Base-by-base conservation (phyloP, 2,797 vertebrate genomes). In the Neosilurus mollespiculum region DNA sequence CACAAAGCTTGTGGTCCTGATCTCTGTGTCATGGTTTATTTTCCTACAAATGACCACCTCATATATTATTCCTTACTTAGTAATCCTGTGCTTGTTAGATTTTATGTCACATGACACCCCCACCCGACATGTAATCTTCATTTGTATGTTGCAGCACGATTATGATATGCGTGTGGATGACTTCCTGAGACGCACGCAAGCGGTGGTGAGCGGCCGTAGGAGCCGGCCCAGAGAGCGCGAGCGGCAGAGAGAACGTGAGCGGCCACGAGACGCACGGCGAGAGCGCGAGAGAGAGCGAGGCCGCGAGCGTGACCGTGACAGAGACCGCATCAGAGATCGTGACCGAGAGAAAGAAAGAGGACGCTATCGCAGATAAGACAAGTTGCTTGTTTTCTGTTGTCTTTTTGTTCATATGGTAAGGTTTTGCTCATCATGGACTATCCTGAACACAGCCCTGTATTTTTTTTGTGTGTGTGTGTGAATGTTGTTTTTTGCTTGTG, bases 101-200 rank as follows among this genome's bases (percentile, higher is more conserved):
- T 66, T 30, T 18, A 34, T n/a, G 11, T 51, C 67, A n/a, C 11
- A 70, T 70, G 20, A 70, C 22, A 30, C 30, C 30, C 30, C 30
- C 2, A 30, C 30, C 18, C 49, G 8, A 66, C 16, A 22, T 24
- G 66, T 59, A 15, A 66, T 54, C 0, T 61, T 2, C 7, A 16
- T 0, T 83, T 59, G 15, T 3, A 70, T 64, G 88, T 85, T 86
- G 18, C 93, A 99, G 98, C 98, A 99, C 0, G 98, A 99, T 92
- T 99, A 99, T 18, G 98, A 99, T 88, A 99, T 99, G 98, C 95
- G 97, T 2, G 97, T 99, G 85, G 98, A 99, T 0, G 98, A 99
- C 92, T 99, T 99, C 90, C 95, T 99, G 88, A 95, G 98, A 65
- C 95, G 98, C 62, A 99, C 97, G 0, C 98, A 99, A 92, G 97